These are phyloP conservation scores for Hirtodrosophila confusa DNA, from an alignment of 2,888 invertebrate genomes.

Conservation along the genomic window DNA sequence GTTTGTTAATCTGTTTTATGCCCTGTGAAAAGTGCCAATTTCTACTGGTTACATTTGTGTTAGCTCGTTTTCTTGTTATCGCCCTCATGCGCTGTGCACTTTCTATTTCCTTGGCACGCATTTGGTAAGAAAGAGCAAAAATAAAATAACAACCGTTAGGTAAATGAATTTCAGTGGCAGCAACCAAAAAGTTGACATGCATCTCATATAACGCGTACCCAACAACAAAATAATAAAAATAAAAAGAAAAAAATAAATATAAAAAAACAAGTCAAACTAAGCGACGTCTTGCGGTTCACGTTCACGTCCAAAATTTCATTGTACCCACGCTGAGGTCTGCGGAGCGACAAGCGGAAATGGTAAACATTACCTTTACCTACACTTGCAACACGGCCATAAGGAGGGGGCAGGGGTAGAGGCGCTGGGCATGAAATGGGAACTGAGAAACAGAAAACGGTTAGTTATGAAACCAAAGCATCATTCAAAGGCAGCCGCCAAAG, in stretches of 20 bases:
- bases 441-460: slow-evolving; percentile 66
- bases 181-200: slow-evolving; percentile 71
- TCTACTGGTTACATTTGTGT: not conserved
- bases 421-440: slow-evolving; percentile 60
- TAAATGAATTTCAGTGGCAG: slow-evolving; percentile 71
- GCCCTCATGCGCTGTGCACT: slow-evolving; percentile 46
- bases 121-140: slow-evolving; percentile 38
- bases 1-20: too few species aligned
- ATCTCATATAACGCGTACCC: slow-evolving; percentile 77
- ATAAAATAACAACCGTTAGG: slow-evolving; percentile 58
- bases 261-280: slow-evolving; percentile 30
- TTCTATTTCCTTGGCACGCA: slow-evolving; percentile 69
- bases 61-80: slow-evolving; percentile 40
- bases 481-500: slow-evolving; percentile 73
- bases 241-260: slow-evolving; percentile 8
- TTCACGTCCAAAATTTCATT: slow-evolving; percentile 76
- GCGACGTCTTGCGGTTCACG: slow-evolving; percentile 65
- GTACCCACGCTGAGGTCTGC: slow-evolving; percentile 73
- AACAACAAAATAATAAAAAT: slow-evolving; percentile 11
- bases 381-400: slow-evolving; percentile 62
- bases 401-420: slow-evolving; percentile 1
- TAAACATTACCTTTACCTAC: slow-evolving; percentile 75
- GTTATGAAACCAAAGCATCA: slow-evolving; percentile 80
- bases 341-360: slow-evolving; percentile 79
- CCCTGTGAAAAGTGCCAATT: too few species aligned